These are phyloP conservation scores for Ormia ochracea DNA, from an alignment of 2,888 invertebrate species.

Conservation along the genomic window DNA sequence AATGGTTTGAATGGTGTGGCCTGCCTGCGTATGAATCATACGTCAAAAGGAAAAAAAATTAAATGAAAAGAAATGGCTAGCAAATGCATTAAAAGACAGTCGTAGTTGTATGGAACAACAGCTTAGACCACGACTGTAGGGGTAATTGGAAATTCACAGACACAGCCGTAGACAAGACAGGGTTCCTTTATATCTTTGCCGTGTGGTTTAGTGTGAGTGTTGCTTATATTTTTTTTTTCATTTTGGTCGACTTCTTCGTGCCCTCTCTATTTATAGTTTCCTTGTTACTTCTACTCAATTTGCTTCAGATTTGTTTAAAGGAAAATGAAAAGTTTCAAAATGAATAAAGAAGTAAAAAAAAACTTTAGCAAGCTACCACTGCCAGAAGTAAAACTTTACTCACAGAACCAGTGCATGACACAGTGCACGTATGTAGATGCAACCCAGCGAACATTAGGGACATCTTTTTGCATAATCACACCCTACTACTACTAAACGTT, in stretches of 20 bases:
- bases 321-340: conserved; percentile 42
- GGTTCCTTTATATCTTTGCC: background rate
- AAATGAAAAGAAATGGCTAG: background rate
- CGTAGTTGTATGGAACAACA: conserved; percentile 34
- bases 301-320: conserved; percentile 35
- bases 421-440: background rate
- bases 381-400: conserved; percentile 25
- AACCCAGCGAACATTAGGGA: conserved; percentile 43
- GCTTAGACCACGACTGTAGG: conserved; percentile 51
- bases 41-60: background rate
- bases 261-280: conserved; percentile 39
- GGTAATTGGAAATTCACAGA: conserved; percentile 54
- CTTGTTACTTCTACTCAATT: conserved; percentile 43
- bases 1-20: conserved; percentile 5
- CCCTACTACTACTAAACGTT: too few species aligned
- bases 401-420: conserved; percentile 18
- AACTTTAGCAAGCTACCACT: conserved; percentile 35
- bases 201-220: background rate
- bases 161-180: conserved; percentile 25
- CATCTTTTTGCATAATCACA: too few species aligned
- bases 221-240: background rate
- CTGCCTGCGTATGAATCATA: conserved; percentile 22
- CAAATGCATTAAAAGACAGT: background rate
- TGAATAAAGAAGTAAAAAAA: conserved; percentile 15
- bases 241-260: background rate